These are phyloP conservation scores for Pimpla rufipes DNA, from an alignment of 2,888 invertebrate species.

Conservation along the genomic window DNA sequence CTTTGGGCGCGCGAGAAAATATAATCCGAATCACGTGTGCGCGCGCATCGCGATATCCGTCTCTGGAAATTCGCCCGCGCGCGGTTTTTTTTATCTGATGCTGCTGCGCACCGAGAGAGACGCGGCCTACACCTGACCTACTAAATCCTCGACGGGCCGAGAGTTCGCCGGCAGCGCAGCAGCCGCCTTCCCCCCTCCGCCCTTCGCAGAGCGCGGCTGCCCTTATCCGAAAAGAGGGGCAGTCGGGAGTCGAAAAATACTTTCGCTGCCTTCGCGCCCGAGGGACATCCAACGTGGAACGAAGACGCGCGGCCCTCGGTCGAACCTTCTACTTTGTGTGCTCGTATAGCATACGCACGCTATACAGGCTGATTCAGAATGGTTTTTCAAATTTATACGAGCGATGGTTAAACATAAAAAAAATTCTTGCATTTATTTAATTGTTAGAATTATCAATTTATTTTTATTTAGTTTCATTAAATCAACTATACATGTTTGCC, in stretches of 20 bases:
- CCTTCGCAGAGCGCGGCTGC: constrained; percentile 37
- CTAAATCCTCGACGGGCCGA: constrained; percentile 39
- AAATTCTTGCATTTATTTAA: too few relatives aligned
- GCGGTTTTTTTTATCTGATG: constrained; percentile 48
- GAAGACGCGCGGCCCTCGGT: constrained; percentile 64
- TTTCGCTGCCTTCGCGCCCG: constrained; percentile 62
- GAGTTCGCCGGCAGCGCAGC: constrained; percentile 41
- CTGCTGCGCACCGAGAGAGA: neutral
- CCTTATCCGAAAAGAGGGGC: constrained; percentile 61
- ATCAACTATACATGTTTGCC: too few relatives aligned
- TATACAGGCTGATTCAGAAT: neutral
- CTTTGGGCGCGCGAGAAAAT: too few relatives aligned
- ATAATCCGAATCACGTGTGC: too few relatives aligned
- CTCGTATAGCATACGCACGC: neutral
- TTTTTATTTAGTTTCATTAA: too few relatives aligned
- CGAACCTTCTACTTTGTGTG: constrained; percentile 32
- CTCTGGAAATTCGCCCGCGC: constrained; percentile 17
- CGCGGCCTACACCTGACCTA: constrained; percentile 47
- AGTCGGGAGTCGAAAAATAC: constrained; percentile 39
- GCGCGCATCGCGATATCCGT: constrained; percentile 26
- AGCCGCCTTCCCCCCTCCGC: constrained; percentile 6
- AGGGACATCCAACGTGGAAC: constrained; percentile 71
- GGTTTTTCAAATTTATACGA: too few relatives aligned
- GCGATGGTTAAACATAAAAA: too few relatives aligned
- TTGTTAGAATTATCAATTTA: too few relatives aligned